A percentile compares a stretch with the other conserved stretches of the same genome.
Conservation (phyloP, 1,140 invertebrate species). For the Scylla paramamosain region DNA sequence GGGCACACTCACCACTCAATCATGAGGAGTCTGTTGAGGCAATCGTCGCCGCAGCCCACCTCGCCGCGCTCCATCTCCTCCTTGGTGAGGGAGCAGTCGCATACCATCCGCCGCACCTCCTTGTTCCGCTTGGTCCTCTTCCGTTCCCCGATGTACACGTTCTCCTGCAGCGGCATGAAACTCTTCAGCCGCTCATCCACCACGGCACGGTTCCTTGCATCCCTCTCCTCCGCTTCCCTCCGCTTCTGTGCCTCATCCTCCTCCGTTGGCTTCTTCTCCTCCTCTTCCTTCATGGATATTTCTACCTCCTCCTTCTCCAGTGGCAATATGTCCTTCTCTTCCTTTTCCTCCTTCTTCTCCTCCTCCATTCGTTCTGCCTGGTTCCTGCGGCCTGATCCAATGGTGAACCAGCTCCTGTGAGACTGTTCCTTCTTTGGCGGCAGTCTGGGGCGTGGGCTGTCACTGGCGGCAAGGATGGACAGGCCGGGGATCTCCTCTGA, state of each 20-base stretch:
- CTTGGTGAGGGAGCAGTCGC: constrained; percentile 95
- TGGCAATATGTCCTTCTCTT: constrained; percentile 1
- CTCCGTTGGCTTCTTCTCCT: constrained; percentile 66
- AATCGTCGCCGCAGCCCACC: constrained; percentile 95
- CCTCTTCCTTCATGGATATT: constrained; percentile 24
- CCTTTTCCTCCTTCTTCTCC: constrained; percentile 46
- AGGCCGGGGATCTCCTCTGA: constrained; percentile 51
- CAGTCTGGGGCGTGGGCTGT: neutral
- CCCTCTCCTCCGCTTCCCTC: constrained; percentile 64
- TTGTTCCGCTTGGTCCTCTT: constrained; percentile 84
- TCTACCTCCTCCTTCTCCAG: constrained; percentile 81
- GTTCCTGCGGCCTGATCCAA: neutral
- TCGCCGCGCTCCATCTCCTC: constrained; percentile 92
- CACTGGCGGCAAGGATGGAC: neutral
- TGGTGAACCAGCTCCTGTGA: neutral
- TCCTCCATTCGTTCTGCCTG: constrained; percentile 53
- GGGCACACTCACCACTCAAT: constrained; percentile 92
- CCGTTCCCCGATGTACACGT: constrained; percentile 90
- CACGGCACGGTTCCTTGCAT: constrained; percentile 79
- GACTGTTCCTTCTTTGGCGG: neutral
- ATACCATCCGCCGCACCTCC: constrained; percentile 95
- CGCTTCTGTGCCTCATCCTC: constrained; percentile 44
- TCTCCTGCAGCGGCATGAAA: constrained; percentile 91
- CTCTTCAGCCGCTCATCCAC: constrained; percentile 87
- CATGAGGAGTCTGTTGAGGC: constrained; percentile 97